Evolutionary conservation across 2,888 invertebrate species (phyloP), one percentile per base, ranked within the genome.

Genomic region (Eupithecia centaureata): DNA sequence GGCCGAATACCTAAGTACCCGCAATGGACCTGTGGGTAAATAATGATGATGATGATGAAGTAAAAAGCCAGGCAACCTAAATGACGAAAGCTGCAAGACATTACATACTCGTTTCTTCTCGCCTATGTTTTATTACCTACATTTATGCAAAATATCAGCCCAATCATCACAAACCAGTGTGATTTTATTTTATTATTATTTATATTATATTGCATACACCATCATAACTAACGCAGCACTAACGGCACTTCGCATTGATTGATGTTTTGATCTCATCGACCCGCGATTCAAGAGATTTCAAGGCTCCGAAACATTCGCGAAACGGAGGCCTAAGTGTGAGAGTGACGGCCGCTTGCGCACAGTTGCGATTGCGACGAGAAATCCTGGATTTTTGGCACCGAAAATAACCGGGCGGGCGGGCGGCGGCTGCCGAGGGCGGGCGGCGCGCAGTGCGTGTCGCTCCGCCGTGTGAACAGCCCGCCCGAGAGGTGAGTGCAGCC

Each of bases 401-500:
- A 92, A 93, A 93, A 93, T 92, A 92, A 92, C 89, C 88, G 86
- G 86, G 90, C 88, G 90, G 88, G 88, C 86, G 87, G 84, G 87
- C 86, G 86, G 86, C 82, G 78, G 80, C 81, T 78, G 78, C 80
- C 84, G 82, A 83, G 88, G 87, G 87, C 86, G 87, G 87, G 86
- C 85, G 84, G 84, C 82, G 85, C 88, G 88, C 92, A 92, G 92
- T 93, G 92, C 92, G 92, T 88, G 93, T 88, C 93, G 93, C 93
- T 93, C 93, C 93, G 93, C 93, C 93, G 92, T 90, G 87, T 88
- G 89, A 92, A 92, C 86, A 92, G 89, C 92, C 89, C 92, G 92
- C 88, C 85, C 88, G 89, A 87, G 91, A 92, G 92, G 92, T 92
- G 89, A 89, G 89, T 88, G 78, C 76, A 51, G 77, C 77, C 47